Evolutionary conservation across 2,888 invertebrate genomes (phyloP), one percentile per base, ranked within the genome.

Genomic region (Phytoseiulus persimilis): DNA sequence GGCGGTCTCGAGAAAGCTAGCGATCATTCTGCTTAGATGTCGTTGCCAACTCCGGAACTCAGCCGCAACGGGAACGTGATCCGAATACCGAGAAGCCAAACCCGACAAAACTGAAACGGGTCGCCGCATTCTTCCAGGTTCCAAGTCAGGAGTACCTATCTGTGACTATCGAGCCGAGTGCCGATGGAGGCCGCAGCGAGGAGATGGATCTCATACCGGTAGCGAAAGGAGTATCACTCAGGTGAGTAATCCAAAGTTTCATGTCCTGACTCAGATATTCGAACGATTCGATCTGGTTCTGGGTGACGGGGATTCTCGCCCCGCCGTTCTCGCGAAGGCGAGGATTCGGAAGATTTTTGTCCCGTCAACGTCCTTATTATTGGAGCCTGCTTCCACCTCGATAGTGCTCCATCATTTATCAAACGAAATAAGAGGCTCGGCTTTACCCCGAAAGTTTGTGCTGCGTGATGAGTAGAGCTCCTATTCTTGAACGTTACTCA

Each of bases 141-240:
- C 87, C 87, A 28, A 87, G 87, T 45, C 87, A 87, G 33, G 87
- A 87, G 87, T 87, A 87, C 87, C 87, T 87, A 6, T 87, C 87
- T 87, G 87, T 87, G n/a, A 87, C 87, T 6, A 45, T 87, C 39
- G 87, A 87, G 87, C 45, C 65, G 65, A 65, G 65, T 65, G 5
- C 39, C 45, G 39, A 87, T 11, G 87, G 33, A 39, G 28, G 39
- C 45, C 87, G 87, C 31, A 33, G 39, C 33, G 39, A 87, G 45
- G 87, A 87, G 45, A 87, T 87, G 87, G 87, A 87, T 39, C 32
- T 87, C n/a, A n/a, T 87, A 32, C 87, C 87, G n/a, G 87, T 87
- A 33, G 87, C 87, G 45, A 87, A 87, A 87, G 87, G 87, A 6
- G 87, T 33, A 31, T 33, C 33, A 32, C 87, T 87, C 87, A 87